phyloP scores from a whole-genome alignment of 2,888 invertebrate genomes.

The Hanleya hanleyi region DNA sequence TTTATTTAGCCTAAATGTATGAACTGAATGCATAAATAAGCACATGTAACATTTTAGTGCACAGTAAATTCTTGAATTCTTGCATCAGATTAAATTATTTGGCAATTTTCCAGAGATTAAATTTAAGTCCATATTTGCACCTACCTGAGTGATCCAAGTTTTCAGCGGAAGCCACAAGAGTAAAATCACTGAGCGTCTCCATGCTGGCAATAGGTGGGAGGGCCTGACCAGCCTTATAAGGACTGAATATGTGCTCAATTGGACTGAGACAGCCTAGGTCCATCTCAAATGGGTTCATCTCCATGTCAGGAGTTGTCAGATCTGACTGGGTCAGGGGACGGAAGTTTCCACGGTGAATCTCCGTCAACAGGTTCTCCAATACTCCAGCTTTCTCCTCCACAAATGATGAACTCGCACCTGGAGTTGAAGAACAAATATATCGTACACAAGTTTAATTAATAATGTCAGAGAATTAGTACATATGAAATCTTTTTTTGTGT shows the following conservation, averaged over 20 bases:
- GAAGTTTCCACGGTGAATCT: conserved; percentile 64
- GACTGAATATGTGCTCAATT: conserved; percentile 54
- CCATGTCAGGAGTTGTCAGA: conserved; percentile 34
- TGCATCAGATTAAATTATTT: too few relatives aligned
- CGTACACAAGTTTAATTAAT: not conserved
- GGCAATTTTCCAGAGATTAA: too few relatives aligned
- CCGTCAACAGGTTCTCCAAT: conserved; percentile 56
- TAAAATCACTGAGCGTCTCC: conserved; percentile 1
- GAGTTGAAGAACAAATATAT: too few relatives aligned
- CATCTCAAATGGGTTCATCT: conserved; percentile 32
- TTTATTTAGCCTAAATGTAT: too few relatives aligned
- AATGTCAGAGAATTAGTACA: not conserved
- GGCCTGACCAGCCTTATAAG: not conserved
- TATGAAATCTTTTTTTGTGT: not conserved
- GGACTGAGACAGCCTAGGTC: conserved; percentile 56
- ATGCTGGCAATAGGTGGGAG: conserved; percentile 2
- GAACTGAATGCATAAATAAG: too few relatives aligned
- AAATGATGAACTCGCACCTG: conserved; percentile 64
- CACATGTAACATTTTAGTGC: too few relatives aligned
- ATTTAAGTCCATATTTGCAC: too few relatives aligned
- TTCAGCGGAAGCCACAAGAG: too few relatives aligned
- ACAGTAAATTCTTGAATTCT: too few relatives aligned
- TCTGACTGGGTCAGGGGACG: conserved; percentile 45
- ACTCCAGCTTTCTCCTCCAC: conserved; percentile 52
- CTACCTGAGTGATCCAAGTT: too few relatives aligned